These are phyloP conservation scores for Acipenser ruthenus DNA, from an alignment of 2,797 vertebrate genomes.

Conservation along the genomic window DNA sequence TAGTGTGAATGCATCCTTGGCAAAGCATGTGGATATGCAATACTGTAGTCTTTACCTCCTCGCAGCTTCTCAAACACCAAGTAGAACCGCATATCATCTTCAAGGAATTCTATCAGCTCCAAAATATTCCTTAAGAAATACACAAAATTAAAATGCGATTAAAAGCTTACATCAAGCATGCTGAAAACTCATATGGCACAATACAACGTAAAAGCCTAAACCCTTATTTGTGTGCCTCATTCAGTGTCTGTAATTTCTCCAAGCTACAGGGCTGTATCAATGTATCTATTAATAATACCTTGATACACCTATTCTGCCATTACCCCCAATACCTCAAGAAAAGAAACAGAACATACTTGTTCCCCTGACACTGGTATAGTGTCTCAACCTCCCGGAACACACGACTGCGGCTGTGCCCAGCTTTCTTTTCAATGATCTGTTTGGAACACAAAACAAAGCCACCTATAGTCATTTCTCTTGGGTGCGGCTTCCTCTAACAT, in stretches of 20 bases:
- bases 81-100: conserved; percentile 85
- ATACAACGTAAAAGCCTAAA: no score
- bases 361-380: conserved; percentile 92
- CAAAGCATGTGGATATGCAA: not conserved
- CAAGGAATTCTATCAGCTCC: conserved; percentile 93
- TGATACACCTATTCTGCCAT: no score
- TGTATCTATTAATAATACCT: no score
- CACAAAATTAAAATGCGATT: conserved; percentile 15
- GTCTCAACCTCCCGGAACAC: conserved; percentile 95
- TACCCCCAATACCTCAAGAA: not conserved
- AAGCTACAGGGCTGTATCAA: no score
- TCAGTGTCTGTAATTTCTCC: no score
- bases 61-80: conserved; percentile 94
- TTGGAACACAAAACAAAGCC: conserved; percentile 26
- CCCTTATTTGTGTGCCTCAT: no score
- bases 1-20: not conserved
- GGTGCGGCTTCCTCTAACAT: no score
- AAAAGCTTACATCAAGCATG: not conserved
- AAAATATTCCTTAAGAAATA: conserved; percentile 77
- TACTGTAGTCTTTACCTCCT: conserved; percentile 67
- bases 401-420: conserved; percentile 82
- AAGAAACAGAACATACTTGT: conserved; percentile 63
- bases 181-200: no score
- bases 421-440: conserved; percentile 88
- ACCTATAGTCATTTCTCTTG: not conserved